Evolutionary conservation across 2,888 invertebrate species (phyloP), one percentile per base, ranked within the genome.

Genomic region (Acanthosepion pharaonis): DNA sequence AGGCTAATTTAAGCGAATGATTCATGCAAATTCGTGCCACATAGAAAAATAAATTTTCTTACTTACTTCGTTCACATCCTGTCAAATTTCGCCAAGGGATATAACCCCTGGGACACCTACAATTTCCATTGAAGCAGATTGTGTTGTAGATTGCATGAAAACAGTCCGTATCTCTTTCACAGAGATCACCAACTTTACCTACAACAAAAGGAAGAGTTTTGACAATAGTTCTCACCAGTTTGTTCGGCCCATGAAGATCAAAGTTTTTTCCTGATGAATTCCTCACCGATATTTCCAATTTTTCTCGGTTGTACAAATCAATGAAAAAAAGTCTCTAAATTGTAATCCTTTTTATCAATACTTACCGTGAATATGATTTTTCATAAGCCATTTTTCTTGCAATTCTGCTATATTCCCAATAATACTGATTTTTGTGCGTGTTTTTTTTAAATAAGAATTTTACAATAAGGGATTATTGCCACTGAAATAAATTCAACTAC

Each of bases 121-220:
- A 96, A n/a, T n/a, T 3, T 48, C 95, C 55, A 53, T 95, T 94
- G 23, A 92, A 94, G 94, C 96, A 96, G 94, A 94, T 94, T 33
- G 95, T 96, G 55, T 95, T 91, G n/a, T 91, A 91, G 25, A 96
- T 95, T 42, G 95, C 95, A 28, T 94, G 95, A 55, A 5, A 55
- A 94, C 96, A 96, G 94, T 96, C 96, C 20, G 93, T 20, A 55
- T 96, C 95, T n/a, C 91, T 55, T 33, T 94, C 25, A 33, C 94
- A 94, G 28, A 93, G 33, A 78, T 95, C 95, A 15, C 95, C 95
- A 91, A 95, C 94, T 91, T 91, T 94, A 28, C 95, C 94, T 95
- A 55, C 3, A 95, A 94, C n/a, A 55, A 23, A 51, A 92, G 28
- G 78, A 94, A 95, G 33, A 92, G 23, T 28, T 94, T 95, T 59